Base-by-base conservation (phyloP, 2,888 invertebrate species). In the Netelia melanura region DNA sequence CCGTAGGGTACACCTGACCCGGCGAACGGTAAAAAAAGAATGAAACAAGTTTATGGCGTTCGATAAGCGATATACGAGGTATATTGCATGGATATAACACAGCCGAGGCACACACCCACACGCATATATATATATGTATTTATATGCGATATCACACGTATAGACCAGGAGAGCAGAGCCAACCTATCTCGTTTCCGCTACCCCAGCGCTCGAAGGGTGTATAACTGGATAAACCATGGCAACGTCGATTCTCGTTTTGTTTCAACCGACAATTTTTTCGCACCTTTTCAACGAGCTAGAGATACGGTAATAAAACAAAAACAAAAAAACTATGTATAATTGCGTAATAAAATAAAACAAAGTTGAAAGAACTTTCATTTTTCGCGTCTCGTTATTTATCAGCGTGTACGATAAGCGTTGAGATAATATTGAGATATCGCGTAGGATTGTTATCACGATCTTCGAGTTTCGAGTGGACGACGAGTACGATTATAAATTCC, bases 41-140 rank as follows among this genome's bases (percentile, higher is more conserved):
- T 64, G 64, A 81, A 81, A 81, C 76, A 78, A 70, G 78, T 76
- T 86, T 84, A 86, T 81, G 61, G 71, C 67, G 25, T 75, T 79
- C 84, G 84, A 86, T 84, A 84, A 86, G 78, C 81, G 68, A 85
- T 79, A 70, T 79, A 85, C 74, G 72, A 81, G 71, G 25, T 67
- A 67, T 84, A 44, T 25, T 72, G 70, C 64, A 71, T 75, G 54
- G 54, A 30, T 23, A 30, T 62, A 75, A 75, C 67, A 43, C 30
- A 30, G 38, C 30, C 9, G 43, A 25, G 11, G 25, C 38, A 38
- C 0, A 62, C 11, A 61, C 43, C 23, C 21, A 54, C 65, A 11
- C 67, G 6, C 52, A 30, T 52, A 5, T 6, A 38, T 38, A 48
- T 58, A 58, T 9, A 38, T 38, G 5, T 23, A 58, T 48, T 14